A percentile compares a stretch with the other conserved stretches of the same genome.
Evolutionary conservation across 35 echinoderm and acorn worm genomes (phyloP).

Genomic region (Strongylocentrotus purpuratus): DNA sequence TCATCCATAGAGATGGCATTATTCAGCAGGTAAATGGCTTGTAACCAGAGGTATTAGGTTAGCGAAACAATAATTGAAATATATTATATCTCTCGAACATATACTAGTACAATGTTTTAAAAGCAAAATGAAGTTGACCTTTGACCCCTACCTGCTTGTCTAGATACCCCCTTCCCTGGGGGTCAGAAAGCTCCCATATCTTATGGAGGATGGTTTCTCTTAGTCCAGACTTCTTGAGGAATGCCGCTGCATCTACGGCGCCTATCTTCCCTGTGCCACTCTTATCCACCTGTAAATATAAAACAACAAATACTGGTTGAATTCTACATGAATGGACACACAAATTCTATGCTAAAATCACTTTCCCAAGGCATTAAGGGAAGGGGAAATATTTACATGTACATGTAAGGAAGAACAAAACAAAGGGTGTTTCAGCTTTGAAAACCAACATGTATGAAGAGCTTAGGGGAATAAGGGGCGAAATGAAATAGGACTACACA

Average conservation of each 20-base stretch:
- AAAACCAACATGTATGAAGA: no score
- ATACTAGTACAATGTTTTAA: no score
- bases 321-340: background rate
- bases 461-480: background rate
- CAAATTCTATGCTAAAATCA: no score
- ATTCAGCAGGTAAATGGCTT: no score
- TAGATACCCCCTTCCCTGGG: slow-evolving; percentile 75
- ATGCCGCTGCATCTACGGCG: slow-evolving; percentile 82
- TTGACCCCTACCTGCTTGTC: slow-evolving; percentile 82
- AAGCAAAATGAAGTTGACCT: background rate
- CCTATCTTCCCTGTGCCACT: slow-evolving; percentile 79
- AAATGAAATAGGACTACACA: background rate
- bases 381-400: background rate
- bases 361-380: no score
- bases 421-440: no score
- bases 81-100: no score
- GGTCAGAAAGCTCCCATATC: slow-evolving; percentile 94
- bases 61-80: no score
- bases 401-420: no score
- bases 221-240: slow-evolving; percentile 86
- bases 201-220: slow-evolving; percentile 88
- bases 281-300: slow-evolving; percentile 67
- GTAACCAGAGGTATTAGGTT: no score
- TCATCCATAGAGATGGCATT: no score
- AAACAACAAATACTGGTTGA: background rate